These are phyloP conservation scores for Rhyacichthys aspro DNA, from an alignment of 2,797 vertebrate genomes.

Conservation along the genomic window DNA sequence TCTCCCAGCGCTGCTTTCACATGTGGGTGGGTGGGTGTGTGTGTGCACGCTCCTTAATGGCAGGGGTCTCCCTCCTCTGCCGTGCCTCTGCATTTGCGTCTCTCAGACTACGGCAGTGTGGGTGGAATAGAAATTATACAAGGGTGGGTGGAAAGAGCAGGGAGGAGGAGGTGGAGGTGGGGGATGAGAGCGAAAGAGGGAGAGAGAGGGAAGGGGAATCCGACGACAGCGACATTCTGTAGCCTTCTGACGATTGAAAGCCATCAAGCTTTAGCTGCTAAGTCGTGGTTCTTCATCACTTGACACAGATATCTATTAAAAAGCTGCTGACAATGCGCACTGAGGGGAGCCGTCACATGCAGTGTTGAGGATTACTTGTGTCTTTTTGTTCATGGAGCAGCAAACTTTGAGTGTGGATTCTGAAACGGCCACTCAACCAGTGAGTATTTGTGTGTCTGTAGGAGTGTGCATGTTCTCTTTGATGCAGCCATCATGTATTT, in stretches of 20 bases:
- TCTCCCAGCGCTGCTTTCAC: slow-evolving; percentile 36
- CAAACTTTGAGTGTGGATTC: slow-evolving; percentile 78
- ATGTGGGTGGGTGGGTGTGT: slow-evolving; percentile 53
- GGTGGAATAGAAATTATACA: slow-evolving; percentile 83
- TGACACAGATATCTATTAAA: slow-evolving; percentile 33
- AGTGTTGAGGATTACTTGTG: slow-evolving; percentile 71
- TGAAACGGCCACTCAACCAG: slow-evolving; percentile 63
- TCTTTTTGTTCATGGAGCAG: slow-evolving; percentile 81
- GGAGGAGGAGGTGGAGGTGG: slow-evolving; percentile 47
- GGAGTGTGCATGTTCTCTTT: slow-evolving; percentile 12
- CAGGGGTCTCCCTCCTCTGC: slow-evolving; percentile 61
- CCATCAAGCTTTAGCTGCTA: slow-evolving; percentile 47
- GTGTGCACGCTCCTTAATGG: slow-evolving; percentile 46
- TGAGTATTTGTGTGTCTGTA: slow-evolving; percentile 54
- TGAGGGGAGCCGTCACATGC: slow-evolving; percentile 56
- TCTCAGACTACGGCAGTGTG: slow-evolving; percentile 79
- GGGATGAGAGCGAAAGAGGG: slow-evolving; percentile 27
- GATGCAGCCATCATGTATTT: slow-evolving; percentile 21
- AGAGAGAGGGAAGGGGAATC: slow-evolving; percentile 58
- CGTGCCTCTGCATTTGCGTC: slow-evolving; percentile 66
- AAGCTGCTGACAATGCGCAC: slow-evolving; percentile 69
- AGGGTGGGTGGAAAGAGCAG: slow-evolving; percentile 77
- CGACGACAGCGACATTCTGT: slow-evolving; percentile 61
- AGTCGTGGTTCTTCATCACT: slow-evolving; percentile 18
- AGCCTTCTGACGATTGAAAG: slow-evolving; percentile 58